These are phyloP conservation scores for Stigmatopora argus DNA, from an alignment of 2,113 vertebrate genomes.

Conservation along the genomic window DNA sequence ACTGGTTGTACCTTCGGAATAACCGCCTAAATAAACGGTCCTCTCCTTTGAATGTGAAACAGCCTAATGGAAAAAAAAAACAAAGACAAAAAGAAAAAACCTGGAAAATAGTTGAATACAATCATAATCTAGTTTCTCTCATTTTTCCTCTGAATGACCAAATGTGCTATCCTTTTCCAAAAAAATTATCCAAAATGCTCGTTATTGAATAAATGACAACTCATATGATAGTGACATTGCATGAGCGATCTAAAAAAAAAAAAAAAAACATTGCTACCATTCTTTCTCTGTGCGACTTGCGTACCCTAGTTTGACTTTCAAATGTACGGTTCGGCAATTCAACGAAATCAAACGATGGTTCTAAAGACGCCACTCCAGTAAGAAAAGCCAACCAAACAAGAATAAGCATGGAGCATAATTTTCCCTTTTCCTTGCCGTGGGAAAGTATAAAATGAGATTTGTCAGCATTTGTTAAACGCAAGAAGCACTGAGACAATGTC, in stretches of 20 bases:
- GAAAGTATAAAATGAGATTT: not conserved
- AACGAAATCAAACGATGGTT: too few relatives aligned
- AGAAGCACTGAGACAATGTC: constrained; percentile 5
- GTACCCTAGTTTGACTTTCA: not conserved
- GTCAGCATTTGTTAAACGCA: not conserved
- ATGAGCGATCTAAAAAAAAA: not conserved
- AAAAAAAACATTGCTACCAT: too few relatives aligned
- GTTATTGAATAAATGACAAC: not conserved
- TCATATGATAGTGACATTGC: not conserved
- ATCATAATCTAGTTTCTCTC: not conserved
- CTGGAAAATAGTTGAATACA: not conserved
- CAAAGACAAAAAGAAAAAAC: not conserved
- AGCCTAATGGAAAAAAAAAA: constrained; percentile 53
- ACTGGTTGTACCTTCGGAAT: constrained; percentile 84
- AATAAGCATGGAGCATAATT: not conserved
- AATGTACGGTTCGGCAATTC: not conserved
- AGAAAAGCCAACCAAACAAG: too few relatives aligned
- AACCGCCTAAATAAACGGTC: constrained; percentile 81
- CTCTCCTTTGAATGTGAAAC: constrained; percentile 72
- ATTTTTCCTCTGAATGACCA: not conserved
- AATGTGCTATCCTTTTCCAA: not conserved
- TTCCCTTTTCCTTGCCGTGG: not conserved
- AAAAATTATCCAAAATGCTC: not conserved
- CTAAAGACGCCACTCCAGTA: not conserved
- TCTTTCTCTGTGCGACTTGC: not conserved